Conservation (phyloP, 1,140 invertebrate species). For the Drosophila sturtevanti region DNA sequence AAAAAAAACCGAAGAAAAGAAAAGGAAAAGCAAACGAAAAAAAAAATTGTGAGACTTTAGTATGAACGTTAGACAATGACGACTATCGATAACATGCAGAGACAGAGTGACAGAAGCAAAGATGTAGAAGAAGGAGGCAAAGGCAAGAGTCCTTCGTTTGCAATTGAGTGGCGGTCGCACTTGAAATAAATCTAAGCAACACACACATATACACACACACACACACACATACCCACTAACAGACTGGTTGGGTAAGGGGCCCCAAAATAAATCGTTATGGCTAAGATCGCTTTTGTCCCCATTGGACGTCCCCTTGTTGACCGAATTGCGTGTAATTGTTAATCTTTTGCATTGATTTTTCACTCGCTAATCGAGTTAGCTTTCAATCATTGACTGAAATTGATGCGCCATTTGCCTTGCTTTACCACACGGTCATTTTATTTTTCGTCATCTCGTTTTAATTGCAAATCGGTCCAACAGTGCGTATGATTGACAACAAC, state of each 20-base stretch:
- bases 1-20: constrained; percentile 47
- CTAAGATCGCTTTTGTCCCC: constrained; percentile 30
- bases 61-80: constrained; percentile 58
- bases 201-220: constrained; percentile 25
- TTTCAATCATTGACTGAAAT: constrained; percentile 38
- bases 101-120: constrained; percentile 5
- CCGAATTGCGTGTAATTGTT: constrained; percentile 70
- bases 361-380: constrained; percentile 61
- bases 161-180: constrained; percentile 54
- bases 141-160: constrained; percentile 36
- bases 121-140: neutral
- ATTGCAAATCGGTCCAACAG: constrained; percentile 56
- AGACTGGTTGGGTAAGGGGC: neutral
- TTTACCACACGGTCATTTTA: neutral
- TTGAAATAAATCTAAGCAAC: constrained; percentile 54
- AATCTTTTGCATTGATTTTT: constrained; percentile 73
- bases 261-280: constrained; percentile 59
- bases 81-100: constrained; percentile 67
- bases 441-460: constrained; percentile 25
- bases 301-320: constrained; percentile 35
- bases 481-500: constrained; percentile 65
- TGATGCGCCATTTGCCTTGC: no score
- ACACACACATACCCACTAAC: neutral
- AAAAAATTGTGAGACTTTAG: constrained; percentile 12
- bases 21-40: neutral